Evolutionary conservation across 2,113 vertebrate genomes (phyloP).

Genomic region (Empidonax traillii): DNA sequence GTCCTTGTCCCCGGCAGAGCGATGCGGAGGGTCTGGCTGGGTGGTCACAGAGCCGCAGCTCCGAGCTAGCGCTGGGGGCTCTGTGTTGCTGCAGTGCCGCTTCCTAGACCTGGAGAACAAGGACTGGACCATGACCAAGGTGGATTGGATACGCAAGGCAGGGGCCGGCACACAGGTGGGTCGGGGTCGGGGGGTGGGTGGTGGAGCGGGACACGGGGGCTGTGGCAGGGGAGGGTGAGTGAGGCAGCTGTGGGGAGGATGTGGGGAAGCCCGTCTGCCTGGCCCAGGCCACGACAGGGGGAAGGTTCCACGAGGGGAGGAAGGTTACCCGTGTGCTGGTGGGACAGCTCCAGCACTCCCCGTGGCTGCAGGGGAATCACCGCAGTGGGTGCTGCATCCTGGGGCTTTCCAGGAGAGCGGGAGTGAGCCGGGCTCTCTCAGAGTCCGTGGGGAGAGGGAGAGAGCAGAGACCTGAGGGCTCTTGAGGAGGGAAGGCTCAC

Average conservation of each 20-base stretch:
- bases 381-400: accelerated
- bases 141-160: conserved; percentile 62
- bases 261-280: accelerated
- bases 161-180: background rate
- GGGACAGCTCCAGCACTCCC: background rate
- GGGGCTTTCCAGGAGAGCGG: background rate
- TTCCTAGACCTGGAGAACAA: background rate
- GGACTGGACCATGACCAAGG: conserved; percentile 47
- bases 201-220: accelerated
- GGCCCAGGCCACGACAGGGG: accelerated
- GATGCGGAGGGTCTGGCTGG: background rate
- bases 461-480: accelerated
- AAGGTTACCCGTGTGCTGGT: accelerated
- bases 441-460: accelerated
- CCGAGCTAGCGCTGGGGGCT: conserved; percentile 35
- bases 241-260: background rate
- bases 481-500: accelerated
- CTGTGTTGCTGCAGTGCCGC: conserved; percentile 63
- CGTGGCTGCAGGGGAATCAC: accelerated
- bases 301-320: background rate
- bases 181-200: accelerated
- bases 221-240: accelerated
- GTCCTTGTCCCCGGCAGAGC: conserved; percentile 32
- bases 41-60: background rate
- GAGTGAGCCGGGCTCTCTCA: background rate